These are phyloP conservation scores for Ictalurus punctatus DNA, from an alignment of 2,113 vertebrate genomes.

Conservation along the genomic window DNA sequence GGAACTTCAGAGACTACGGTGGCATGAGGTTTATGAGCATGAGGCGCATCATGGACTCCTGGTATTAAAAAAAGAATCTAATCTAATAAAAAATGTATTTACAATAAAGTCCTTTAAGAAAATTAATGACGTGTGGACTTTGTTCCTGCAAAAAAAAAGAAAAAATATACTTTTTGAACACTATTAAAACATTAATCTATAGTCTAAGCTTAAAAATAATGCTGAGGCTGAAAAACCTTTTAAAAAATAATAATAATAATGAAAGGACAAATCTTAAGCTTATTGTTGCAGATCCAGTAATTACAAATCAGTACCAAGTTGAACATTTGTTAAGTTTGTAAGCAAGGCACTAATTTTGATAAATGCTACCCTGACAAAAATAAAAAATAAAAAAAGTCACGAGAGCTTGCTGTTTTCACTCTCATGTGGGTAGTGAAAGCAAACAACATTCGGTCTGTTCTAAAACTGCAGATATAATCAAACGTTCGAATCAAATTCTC, in stretches of 20 bases:
- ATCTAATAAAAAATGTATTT: neutral
- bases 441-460: neutral
- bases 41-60: conserved; percentile 12
- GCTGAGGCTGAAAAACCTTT: neutral
- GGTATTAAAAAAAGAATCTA: conserved; percentile 3
- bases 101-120: neutral
- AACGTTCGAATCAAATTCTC: neutral
- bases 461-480: neutral
- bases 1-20: conserved; percentile 13
- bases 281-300: neutral
- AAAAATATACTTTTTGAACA: neutral
- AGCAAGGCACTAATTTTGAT: neutral
- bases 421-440: neutral
- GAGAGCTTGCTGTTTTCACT: neutral
- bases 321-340: neutral
- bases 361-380: neutral
- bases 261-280: neutral
- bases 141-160: neutral
- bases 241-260: neutral
- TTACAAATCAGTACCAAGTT: neutral
- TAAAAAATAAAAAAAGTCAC: neutral
- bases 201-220: neutral
- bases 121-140: neutral
- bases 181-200: neutral
- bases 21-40: conserved; percentile 20